Evolutionary conservation across 2,113 vertebrate species (phyloP), one percentile per base, ranked within the genome.

Genomic region (Conger conger): DNA sequence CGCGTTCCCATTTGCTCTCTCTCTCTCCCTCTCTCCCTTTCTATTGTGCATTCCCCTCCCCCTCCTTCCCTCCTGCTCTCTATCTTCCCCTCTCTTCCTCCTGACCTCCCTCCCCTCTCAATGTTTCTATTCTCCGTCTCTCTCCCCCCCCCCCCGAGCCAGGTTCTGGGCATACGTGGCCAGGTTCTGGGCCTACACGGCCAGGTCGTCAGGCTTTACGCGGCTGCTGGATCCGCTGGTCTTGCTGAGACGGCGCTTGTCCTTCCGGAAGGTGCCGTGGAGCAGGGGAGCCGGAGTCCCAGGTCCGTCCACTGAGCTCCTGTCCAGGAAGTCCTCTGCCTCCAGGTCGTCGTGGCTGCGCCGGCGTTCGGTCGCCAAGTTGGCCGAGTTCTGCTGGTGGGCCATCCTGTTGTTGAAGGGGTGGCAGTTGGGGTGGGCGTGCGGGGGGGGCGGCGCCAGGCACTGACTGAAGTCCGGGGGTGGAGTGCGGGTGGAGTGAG

Each of bases 381-480:
- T 97, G 86, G 95, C 96, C 0, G 96, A 97, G 91, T 99, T 99
- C 90, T 99, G 97, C 86, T 96, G 97, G 60, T 95, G 93, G 0
- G 95, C 97, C 89, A 96, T 68, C 1, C 94, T 95, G 89, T 97
- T 95, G 92, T 92, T 95, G 90, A 96, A 97, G 27, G 94, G 92
- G n/a, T 86, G 91, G 88, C 92, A 96, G 76, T 94, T 95, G 36
- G 89, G 90, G 0, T 90, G 90, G 81, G 94, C 88, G 88, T 88
- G 91, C 87, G 8, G 84, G 9, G 93, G 86, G 4, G 94, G 87
- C 27, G 89, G 93, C 0, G 90, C 93, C 81, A 99, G 84, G 73
- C 97, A 98, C 88, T 99, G 97, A 83, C 86, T 96, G 86, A 99
- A 99, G 89, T 97, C 97, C 0, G 97, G 97, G 0, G 96, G 97